Base-by-base conservation (phyloP, 2,797 vertebrate species). In the Syngnathus acus region DNA sequence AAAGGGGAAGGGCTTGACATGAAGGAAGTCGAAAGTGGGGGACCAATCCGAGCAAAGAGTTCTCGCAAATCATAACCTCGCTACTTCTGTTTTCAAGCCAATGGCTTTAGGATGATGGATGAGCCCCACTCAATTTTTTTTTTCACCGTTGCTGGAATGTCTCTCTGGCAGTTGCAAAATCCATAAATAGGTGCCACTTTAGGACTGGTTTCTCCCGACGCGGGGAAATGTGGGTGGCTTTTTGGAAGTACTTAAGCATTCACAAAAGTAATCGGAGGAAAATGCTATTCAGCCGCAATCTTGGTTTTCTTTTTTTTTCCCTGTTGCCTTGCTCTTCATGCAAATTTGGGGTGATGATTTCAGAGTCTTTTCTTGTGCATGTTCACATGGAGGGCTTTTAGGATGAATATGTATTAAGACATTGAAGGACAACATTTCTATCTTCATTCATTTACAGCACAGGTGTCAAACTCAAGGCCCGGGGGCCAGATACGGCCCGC, bases 171-270 rank as follows among this genome's bases (percentile, higher is more conserved):
- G 87, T 73, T 82, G 84, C 78, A 48, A 78, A 83, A 83, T 89
- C 90, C 89, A 88, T 87, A 91, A 92, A 90, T 91, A 89, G 87
- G 88, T 91, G 88, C 86, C 88, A 87, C 85, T 91, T 87, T 84
- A 78, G 83, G 76, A 88, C 84, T 81, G 78, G 86, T 82, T 88
- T 86, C 81, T 83, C 72, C 75, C 79, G 76, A 70, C 79, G 78
- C 84, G 84, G 84, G 83, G 84, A 81, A 82, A 82, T 80, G 84
- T 89, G 90, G 89, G 90, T 90, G 89, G 89, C 77, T 90, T 87
- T 88, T 73, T 87, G 80, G 79, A 88, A 73, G 72, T 76, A 73
- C 81, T 82, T 68, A 75, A 76, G 73, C 77, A 71, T 77, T 88
- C 72, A 79, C 70, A 82, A 84, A 84, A 81, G 78, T 76, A 76